These are phyloP conservation scores for Chlorops oryzae DNA, from an alignment of 1,140 invertebrate genomes.

Conservation along the genomic window DNA sequence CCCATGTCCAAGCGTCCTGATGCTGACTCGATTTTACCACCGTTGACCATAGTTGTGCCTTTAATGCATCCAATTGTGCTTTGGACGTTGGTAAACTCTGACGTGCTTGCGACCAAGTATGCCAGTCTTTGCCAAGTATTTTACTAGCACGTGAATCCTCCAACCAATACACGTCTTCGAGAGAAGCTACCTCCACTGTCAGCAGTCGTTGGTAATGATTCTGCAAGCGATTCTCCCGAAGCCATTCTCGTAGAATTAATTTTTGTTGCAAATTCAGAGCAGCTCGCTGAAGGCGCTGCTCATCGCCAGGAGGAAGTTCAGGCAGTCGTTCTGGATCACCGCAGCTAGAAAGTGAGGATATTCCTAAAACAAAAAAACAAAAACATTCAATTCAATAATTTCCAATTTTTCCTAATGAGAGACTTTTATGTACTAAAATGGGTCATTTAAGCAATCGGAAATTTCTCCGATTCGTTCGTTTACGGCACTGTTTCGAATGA, in stretches of 20 bases:
- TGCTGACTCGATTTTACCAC: conserved; percentile 81
- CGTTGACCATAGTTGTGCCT: conserved; percentile 77
- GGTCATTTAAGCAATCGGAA: too few species aligned
- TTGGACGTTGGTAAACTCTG: conserved; percentile 74
- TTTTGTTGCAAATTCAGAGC: conserved; percentile 70
- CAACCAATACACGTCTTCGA: conserved; percentile 84
- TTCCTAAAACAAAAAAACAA: conserved; percentile 53
- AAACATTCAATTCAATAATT: too few species aligned
- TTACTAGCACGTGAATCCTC: conserved; percentile 69
- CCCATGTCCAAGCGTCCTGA: conserved; percentile 83
- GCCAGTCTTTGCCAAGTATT: conserved; percentile 71
- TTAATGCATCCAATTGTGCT: conserved; percentile 66
- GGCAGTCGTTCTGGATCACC: conserved; percentile 62
- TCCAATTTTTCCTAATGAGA: too few species aligned
- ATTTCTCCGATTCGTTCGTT: too few species aligned
- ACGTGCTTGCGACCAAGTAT: conserved; percentile 68
- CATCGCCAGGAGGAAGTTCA: conserved; percentile 71
- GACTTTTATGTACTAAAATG: too few species aligned
- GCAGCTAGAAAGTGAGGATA: conserved; percentile 71
- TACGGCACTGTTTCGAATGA: too few species aligned
- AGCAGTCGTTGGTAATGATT: conserved; percentile 71
- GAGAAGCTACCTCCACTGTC: conserved; percentile 69
- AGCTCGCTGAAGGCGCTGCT: conserved; percentile 69
- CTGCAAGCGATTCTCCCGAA: conserved; percentile 65
- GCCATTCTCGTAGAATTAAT: conserved; percentile 73